A percentile compares a stretch with the other conserved stretches of the same genome.
Evolutionary conservation across 2,888 invertebrate species (phyloP).

Genomic region (Schizotus pectinicornis): DNA sequence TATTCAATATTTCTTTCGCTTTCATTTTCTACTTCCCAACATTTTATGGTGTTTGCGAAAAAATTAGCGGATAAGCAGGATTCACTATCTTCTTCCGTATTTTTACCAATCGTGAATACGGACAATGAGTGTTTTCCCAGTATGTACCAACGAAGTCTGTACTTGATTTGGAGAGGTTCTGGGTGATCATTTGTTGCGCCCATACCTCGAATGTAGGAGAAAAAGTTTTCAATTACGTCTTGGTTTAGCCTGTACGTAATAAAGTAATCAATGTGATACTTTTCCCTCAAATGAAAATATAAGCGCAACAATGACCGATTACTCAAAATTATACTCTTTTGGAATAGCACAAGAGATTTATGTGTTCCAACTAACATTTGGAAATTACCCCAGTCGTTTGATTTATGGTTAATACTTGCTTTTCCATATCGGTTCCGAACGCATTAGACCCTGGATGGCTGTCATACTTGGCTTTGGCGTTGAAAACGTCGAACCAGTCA

Average conservation of each 20-base stretch:
- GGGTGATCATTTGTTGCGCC: neutral
- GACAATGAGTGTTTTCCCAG: too few relatives aligned
- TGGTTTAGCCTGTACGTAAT: neutral
- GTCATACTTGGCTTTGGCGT: conserved; percentile 30
- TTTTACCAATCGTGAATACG: too few relatives aligned
- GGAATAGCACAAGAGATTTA: neutral
- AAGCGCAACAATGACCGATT: neutral
- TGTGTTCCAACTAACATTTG: neutral
- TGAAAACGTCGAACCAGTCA: conserved; percentile 39
- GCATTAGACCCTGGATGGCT: conserved; percentile 25
- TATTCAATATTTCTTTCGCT: too few relatives aligned
- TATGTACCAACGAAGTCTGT: too few relatives aligned
- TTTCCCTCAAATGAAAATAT: neutral
- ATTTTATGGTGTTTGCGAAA: too few relatives aligned
- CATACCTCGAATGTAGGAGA: neutral
- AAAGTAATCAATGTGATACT: neutral
- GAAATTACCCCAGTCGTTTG: conserved; percentile 35
- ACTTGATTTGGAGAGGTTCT: too few relatives aligned
- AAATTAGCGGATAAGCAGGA: too few relatives aligned
- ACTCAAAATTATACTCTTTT: neutral
- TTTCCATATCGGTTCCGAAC: conserved; percentile 32
- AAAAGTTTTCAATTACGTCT: neutral
- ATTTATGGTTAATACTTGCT: conserved; percentile 38
- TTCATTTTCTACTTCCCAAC: too few relatives aligned
- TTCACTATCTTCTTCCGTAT: too few relatives aligned